phyloP scores from a whole-genome alignment of 2,113 vertebrate genomes.

The Megaceryle torquata region DNA sequence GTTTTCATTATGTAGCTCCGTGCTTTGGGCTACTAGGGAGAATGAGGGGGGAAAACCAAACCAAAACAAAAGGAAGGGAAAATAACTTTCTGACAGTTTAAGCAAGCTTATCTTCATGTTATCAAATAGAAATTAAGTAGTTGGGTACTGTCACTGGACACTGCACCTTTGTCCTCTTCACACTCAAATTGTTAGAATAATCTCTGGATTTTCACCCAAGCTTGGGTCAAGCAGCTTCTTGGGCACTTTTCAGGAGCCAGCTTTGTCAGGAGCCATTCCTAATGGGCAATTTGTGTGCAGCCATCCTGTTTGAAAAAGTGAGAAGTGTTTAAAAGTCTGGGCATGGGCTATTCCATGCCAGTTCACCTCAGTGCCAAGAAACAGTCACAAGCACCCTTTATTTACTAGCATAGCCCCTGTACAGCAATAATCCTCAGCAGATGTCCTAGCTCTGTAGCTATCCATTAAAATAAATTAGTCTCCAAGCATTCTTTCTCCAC shows the following conservation, averaged over 20 bases:
- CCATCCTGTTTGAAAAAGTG: neutral
- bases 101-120: neutral
- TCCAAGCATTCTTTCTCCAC: neutral
- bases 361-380: neutral
- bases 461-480: neutral
- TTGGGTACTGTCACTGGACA: neutral
- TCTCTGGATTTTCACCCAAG: neutral
- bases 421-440: neutral
- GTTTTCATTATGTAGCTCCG: neutral
- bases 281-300: neutral
- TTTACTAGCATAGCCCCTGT: neutral
- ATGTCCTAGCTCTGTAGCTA: neutral
- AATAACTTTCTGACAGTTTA: neutral
- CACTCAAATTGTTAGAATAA: neutral
- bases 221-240: neutral
- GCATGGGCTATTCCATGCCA: neutral
- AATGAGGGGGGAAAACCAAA: rapidly evolving
- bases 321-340: neutral
- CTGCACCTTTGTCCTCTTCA: neutral
- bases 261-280: neutral
- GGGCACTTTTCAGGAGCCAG: neutral
- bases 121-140: neutral
- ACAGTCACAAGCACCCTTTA: neutral
- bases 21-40: neutral
- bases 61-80: neutral